Evolutionary conservation across 2,888 invertebrate genomes (phyloP), one percentile per base, ranked within the genome.

Genomic region (Protophormia terraenovae): DNA sequence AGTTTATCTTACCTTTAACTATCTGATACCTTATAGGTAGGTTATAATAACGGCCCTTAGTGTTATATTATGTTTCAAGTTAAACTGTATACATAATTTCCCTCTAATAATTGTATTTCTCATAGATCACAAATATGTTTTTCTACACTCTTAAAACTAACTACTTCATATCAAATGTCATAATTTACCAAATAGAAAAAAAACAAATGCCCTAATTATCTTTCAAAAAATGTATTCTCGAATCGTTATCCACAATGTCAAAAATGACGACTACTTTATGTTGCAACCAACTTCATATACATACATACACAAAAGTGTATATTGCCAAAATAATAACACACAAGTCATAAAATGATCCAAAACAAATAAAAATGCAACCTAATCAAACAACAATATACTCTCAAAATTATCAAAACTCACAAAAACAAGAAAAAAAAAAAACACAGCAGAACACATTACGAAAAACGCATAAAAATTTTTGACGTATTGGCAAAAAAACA

Each of bases 401-500:
- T 55, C 22, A 45, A 64, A 72, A 79, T 53, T 72, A 64, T 60
- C 73, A 35, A 45, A 80, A 53, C 32, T 50, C 6, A 47, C 16
- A 29, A 41, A 79, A 69, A 78, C 10, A 32, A n/a, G n/a, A 60
- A 35, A 24, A 41, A 41, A 41, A 29, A 19, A 62, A 32, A 16
- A 24, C 6, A 50, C 27, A 41, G 32, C 45, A 58, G n/a, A 41
- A 73, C 27, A 58, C n/a, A 58, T 47, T 64, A 47, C 6, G 71
- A 79, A 80, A 86, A 86, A 83, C 76, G 72, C 76, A 86, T 69
- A 80, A 66, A 77, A 86, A 60, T 64, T 79, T 82, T 82, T 82
- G 85, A 85, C 75, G 58, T 85, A 85, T 85, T 85, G 73, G 78
- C 50, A 62, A 71, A 86, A 83, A 80, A 73, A 19, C 86, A 81